A percentile compares a stretch with the other conserved stretches of the same genome.
Evolutionary conservation across 2,888 invertebrate species (phyloP).

Genomic region (Drosophila vallismaia): DNA sequence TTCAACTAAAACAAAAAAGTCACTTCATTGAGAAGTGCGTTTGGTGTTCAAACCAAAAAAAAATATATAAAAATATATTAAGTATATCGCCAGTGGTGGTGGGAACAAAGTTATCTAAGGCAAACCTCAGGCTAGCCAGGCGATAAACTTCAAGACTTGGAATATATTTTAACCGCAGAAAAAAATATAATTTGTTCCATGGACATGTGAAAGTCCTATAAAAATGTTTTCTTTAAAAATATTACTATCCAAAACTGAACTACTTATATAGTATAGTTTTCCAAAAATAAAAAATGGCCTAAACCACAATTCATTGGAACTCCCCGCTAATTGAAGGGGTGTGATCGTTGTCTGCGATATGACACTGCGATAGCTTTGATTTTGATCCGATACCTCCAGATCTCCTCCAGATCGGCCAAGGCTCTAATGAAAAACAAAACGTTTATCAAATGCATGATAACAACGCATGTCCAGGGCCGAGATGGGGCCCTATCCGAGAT

Average conservation of each 20-base stretch:
- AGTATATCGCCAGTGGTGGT: constrained; percentile 2
- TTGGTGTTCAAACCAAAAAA: constrained; percentile 15
- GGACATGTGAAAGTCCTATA: background rate
- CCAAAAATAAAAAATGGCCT: background rate
- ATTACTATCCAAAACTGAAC: background rate
- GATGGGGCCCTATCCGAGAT: constrained; percentile 18
- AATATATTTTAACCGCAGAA: constrained; percentile 44
- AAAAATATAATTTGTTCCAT: background rate
- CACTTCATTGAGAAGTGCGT: constrained; percentile 36
- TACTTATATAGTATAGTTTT: background rate
- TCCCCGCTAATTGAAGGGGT: constrained; percentile 70
- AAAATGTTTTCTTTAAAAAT: too few species aligned
- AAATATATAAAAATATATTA: constrained; percentile 13
- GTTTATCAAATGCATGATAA: constrained; percentile 77
- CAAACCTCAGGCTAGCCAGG: constrained; percentile 18
- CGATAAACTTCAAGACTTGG: constrained; percentile 35
- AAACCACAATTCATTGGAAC: constrained; percentile 8
- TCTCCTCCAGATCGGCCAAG: constrained; percentile 8
- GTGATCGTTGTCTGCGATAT: constrained; percentile 48
- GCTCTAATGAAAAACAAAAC: constrained; percentile 72
- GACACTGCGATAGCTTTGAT: constrained; percentile 1
- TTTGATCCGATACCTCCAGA: constrained; percentile 2
- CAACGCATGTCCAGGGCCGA: constrained; percentile 52
- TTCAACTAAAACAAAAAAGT: background rate
- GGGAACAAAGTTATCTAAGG: constrained; percentile 24